Evolutionary conservation across 2,888 invertebrate species (phyloP), one percentile per base, ranked within the genome.

Genomic region (Nasonovia ribisnigri): DNA sequence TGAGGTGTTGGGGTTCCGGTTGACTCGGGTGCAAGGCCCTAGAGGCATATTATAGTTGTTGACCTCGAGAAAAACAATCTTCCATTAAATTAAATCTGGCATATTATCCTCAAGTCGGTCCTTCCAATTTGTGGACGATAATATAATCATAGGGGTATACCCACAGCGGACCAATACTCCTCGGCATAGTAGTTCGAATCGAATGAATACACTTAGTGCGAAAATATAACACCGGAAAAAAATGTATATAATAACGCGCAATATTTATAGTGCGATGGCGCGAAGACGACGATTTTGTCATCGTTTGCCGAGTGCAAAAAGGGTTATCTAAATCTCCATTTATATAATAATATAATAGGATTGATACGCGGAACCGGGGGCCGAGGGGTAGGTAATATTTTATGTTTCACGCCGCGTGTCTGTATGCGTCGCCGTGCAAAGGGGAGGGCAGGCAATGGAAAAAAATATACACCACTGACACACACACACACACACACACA

Each of bases 341-440:
- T 67, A 67, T 36, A 67, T n/a, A 60, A n/a, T 60, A 77, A 24
- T 77, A 77, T 89, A 92, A 92, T 89, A 89, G 92, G 89, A 92
- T 92, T 92, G 92, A 92, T 92, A 89, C 54, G 88, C 43, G 67
- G 57, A 26, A 43, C 77, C 43, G 92, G 77, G 92, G 77, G 51
- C 16, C 88, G 84, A 88, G 51, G 92, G 92, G 92, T 89, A 84
- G 92, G 92, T 89, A 89, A 92, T 92, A 92, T 92, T 89, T 92
- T 89, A 92, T 89, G n/a, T 77, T 54, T 77, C 77, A 77, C 51
- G 57, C 57, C 57, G 77, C 11, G 48, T n/a, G 54, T 86, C 92
- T 77, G 77, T 77, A n/a, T 20, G 77, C n/a, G 54, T 20, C 10
- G 67, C 67, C 46, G 46, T 20, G 46, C 36, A 13, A 51, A 10